phyloP scores from a whole-genome alignment of 2,113 vertebrate genomes.

The Scophthalmus maximus region DNA sequence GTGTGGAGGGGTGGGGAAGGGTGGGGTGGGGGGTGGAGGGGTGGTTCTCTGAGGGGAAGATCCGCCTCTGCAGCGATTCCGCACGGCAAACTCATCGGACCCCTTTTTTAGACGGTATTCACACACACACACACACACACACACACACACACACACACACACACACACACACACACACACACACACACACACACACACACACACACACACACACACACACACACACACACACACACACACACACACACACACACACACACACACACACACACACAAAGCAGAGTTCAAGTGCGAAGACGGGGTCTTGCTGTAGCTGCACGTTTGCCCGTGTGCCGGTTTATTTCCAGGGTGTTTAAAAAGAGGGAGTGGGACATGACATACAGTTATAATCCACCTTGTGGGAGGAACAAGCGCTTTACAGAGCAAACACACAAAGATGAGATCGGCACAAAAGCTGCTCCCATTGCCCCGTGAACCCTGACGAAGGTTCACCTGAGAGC shows the following conservation, averaged over 20 bases:
- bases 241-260: background rate
- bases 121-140: conserved; percentile 17
- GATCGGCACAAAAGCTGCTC: background rate
- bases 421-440: background rate
- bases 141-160: conserved; percentile 26
- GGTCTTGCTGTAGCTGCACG: too few species aligned
- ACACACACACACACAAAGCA: background rate
- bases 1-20: conserved; percentile 4
- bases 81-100: conserved; percentile 54
- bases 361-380: background rate
- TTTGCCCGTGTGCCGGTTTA: background rate
- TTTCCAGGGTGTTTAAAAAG: conserved; percentile 31
- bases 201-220: background rate
- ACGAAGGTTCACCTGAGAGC: background rate
- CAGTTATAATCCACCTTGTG: background rate
- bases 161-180: too few species aligned
- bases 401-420: background rate
- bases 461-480: background rate
- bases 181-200: too few species aligned
- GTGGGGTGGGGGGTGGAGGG: too few species aligned
- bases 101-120: conserved; percentile 43
- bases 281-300: background rate
- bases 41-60: conserved; percentile 31
- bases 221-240: too few species aligned
- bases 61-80: conserved; percentile 40